Evolutionary conservation across 1,140 invertebrate genomes (phyloP), one percentile per base, ranked within the genome.

Genomic region (Radopholus similis): DNA sequence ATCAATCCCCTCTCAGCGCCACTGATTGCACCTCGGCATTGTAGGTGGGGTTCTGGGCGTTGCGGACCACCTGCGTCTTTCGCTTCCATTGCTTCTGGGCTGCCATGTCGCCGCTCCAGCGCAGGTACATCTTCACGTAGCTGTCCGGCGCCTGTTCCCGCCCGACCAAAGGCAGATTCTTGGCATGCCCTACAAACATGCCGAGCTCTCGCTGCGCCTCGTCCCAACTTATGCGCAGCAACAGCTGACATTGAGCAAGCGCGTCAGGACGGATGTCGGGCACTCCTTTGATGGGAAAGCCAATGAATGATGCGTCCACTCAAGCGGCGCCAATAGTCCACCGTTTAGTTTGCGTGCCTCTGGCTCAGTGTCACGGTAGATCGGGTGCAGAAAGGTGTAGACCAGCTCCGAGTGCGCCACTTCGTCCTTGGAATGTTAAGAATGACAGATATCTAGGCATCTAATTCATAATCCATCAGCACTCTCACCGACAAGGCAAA

Each of bases 371-470:
- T 75, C 73, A 1, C 71, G 58, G 38, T 76, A 62, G 42, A 78
- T 74, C 13, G 71, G 23, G 55, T 75, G 73, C 62, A 75, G 68
- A 59, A 75, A 75, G 6, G 76, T 75, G 42, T 75, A 75, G 13
- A 75, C 55, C n/a, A 75, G 32, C 49, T 73, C 58, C 30, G 55
- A 75, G 58, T 74, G 74, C n/a, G 72, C 70, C 59, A 75, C 76
- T 51, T 75, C 75, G n/a, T 70, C 59, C n/a, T n/a, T n/a, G n/a
- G n/a, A n/a, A n/a, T n/a, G n/a, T n/a, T n/a, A n/a, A n/a, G n/a
- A n/a, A n/a, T n/a, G n/a, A n/a, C n/a, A n/a, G n/a, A n/a, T n/a
- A n/a, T n/a, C n/a, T n/a, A n/a, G n/a, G n/a, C n/a, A n/a, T n/a
- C n/a, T n/a, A n/a, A n/a, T n/a, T n/a, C n/a, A n/a, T n/a, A n/a